phyloP scores from a whole-genome alignment of 2,888 invertebrate genomes.

The Crematogaster levior region DNA sequence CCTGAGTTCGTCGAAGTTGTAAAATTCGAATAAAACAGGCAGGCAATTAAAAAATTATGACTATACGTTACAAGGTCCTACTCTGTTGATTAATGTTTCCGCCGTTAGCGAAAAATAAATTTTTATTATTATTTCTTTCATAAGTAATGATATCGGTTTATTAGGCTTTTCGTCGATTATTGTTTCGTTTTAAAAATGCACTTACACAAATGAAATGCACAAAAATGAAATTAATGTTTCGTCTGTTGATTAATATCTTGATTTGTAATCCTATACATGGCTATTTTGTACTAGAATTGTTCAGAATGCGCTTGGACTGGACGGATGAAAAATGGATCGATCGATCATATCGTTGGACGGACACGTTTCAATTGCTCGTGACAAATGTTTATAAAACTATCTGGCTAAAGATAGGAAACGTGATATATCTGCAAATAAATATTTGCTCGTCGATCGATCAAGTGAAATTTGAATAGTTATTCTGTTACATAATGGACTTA shows the following conservation, averaged over 20 bases:
- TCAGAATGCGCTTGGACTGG: conserved; percentile 46
- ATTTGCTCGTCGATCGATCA: conserved; percentile 35
- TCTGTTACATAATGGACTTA: background rate
- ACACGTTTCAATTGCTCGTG: conserved; percentile 63
- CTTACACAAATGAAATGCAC: background rate
- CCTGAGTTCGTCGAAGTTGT: conserved; percentile 9
- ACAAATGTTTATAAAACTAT: conserved; percentile 72
- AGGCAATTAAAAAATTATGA: conserved; percentile 45
- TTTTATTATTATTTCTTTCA: conserved; percentile 5
- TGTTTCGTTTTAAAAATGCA: conserved; percentile 11
- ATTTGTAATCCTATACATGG: conserved; percentile 33
- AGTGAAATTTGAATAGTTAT: background rate
- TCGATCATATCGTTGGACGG: conserved; percentile 60
- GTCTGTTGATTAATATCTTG: conserved; percentile 17
- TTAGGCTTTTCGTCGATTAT: background rate
- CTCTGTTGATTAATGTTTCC: conserved; percentile 29
- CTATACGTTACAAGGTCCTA: background rate
- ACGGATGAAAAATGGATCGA: conserved; percentile 62
- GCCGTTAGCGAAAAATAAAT: conserved; percentile 4
- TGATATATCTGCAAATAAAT: conserved; percentile 67
- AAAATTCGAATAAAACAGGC: conserved; percentile 33
- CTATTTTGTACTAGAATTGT: conserved; percentile 40
- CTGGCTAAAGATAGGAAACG: conserved; percentile 43
- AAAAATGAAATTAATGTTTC: conserved; percentile 30
- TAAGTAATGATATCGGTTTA: background rate